Percentiles rank a stretch among this genome's conserved stretches.
Conservation (phyloP, 2,888 invertebrate species). For the Bugulina stolonifera region DNA sequence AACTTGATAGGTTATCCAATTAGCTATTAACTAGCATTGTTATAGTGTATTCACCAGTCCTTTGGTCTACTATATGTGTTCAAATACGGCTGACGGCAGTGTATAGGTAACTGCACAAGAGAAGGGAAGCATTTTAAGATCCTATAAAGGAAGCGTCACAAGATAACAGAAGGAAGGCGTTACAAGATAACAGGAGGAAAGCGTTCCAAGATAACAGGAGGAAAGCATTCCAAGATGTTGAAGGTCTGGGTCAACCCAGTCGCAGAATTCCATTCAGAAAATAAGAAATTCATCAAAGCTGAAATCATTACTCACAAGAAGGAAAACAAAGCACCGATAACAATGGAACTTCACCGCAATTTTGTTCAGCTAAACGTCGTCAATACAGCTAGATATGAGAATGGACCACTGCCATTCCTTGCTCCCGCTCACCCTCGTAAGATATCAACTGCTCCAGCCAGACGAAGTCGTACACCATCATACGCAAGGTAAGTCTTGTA, state of each 20-base stretch:
- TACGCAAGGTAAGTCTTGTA: not conserved
- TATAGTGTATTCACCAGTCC: too few relatives aligned
- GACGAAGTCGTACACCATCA: not conserved
- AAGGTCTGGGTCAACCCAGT: slow-evolving; percentile 5
- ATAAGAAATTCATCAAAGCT: not conserved
- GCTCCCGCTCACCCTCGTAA: not conserved
- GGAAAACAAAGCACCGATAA: not conserved
- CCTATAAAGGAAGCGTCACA: too few relatives aligned
- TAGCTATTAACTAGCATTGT: too few relatives aligned
- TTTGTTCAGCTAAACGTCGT: slow-evolving; percentile 8
- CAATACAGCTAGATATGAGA: slow-evolving; percentile 9
- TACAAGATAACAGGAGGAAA: too few relatives aligned
- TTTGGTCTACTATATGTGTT: too few relatives aligned
- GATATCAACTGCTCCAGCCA: slow-evolving; percentile 3
- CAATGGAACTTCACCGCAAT: not conserved
- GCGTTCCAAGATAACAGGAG: too few relatives aligned
- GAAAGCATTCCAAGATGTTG: too few relatives aligned
- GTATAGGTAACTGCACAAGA: too few relatives aligned
- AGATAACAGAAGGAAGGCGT: too few relatives aligned
- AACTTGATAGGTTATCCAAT: too few relatives aligned
- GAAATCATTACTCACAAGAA: not conserved
- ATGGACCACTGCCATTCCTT: slow-evolving; percentile 10
- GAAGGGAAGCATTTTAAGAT: too few relatives aligned
- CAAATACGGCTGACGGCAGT: too few relatives aligned
- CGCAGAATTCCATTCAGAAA: not conserved